Conservation (phyloP, 2,888 invertebrate species). For the Frankliniella fusca region DNA sequence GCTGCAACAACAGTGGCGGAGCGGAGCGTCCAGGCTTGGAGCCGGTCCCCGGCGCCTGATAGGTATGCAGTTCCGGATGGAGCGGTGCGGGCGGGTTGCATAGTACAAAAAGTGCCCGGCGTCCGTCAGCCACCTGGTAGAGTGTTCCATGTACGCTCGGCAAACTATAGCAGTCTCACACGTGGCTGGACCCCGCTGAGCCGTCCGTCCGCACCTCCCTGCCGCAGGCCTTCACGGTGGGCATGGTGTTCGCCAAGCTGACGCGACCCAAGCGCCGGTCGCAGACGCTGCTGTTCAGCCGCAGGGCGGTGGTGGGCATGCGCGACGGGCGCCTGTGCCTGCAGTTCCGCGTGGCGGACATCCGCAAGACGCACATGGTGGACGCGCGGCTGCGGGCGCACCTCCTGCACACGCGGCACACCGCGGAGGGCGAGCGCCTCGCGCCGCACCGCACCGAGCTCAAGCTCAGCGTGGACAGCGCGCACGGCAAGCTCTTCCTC, state of each 20-base stretch:
- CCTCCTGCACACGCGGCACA: constrained; percentile 2
- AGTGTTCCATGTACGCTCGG: too few relatives aligned
- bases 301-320: constrained; percentile 62
- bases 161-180: too few relatives aligned
- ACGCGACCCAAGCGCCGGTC: constrained; percentile 72
- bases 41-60: too few relatives aligned
- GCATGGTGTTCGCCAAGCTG: constrained; percentile 71
- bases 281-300: constrained; percentile 70
- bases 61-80: too few relatives aligned
- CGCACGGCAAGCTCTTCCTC: constrained; percentile 16
- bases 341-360: constrained; percentile 77
- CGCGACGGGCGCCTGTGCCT: constrained; percentile 74
- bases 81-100: too few relatives aligned
- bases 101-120: too few relatives aligned
- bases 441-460: constrained; percentile 3
- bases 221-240: constrained; percentile 55
- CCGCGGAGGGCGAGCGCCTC: constrained; percentile 8
- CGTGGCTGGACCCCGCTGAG: too few relatives aligned
- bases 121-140: too few relatives aligned
- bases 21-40: too few relatives aligned
- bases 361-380: constrained; percentile 61
- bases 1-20: too few relatives aligned
- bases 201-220: constrained; percentile 50
- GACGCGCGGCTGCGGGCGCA: constrained; percentile 52
- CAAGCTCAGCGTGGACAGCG: constrained; percentile 23